Evolutionary conservation across 2,797 vertebrate species (phyloP).

Genomic region (Pampus argenteus): DNA sequence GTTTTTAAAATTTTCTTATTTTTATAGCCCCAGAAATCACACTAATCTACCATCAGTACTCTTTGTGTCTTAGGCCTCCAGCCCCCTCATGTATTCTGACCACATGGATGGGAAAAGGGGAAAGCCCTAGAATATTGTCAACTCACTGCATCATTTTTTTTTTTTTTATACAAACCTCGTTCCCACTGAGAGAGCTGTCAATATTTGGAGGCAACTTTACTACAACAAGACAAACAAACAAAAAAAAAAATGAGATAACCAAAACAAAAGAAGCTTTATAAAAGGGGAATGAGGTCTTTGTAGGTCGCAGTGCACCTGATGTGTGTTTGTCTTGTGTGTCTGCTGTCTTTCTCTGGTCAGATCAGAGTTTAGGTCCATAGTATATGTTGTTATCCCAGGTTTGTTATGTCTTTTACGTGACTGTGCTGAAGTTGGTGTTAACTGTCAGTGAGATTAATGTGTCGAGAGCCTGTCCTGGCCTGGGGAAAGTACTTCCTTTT

Average conservation of each 20-base stretch:
- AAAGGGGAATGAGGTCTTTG: constrained; percentile 61
- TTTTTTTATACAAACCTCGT: constrained; percentile 27
- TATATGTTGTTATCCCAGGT: constrained; percentile 27
- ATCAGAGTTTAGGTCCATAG: constrained; percentile 20
- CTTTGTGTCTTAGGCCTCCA: constrained; percentile 66
- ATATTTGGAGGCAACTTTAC: constrained; percentile 48
- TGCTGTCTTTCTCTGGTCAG: constrained; percentile 57
- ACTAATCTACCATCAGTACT: constrained; percentile 74
- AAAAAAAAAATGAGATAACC: constrained; percentile 26
- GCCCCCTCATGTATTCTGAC: constrained; percentile 28
- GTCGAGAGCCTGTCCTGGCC: constrained; percentile 26
- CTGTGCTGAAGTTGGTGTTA: constrained; percentile 5
- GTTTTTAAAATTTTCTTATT: constrained; percentile 64
- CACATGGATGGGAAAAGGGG: constrained; percentile 22
- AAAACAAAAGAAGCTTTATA: constrained; percentile 66
- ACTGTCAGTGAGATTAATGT: constrained; percentile 4
- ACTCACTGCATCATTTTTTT: constrained; percentile 43
- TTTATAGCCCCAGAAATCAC: constrained; percentile 76
- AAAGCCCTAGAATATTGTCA: constrained; percentile 51
- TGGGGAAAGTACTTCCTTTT: constrained; percentile 34
- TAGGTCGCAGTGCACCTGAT: constrained; percentile 46
- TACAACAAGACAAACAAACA: constrained; percentile 13
- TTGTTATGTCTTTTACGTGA: constrained; percentile 17
- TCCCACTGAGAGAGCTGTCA: constrained; percentile 48
- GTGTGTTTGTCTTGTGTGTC: constrained; percentile 41